These are phyloP conservation scores for Oryzias dopingdopingensis DNA, from an alignment of 2,797 vertebrate species.

Conservation along the genomic window DNA sequence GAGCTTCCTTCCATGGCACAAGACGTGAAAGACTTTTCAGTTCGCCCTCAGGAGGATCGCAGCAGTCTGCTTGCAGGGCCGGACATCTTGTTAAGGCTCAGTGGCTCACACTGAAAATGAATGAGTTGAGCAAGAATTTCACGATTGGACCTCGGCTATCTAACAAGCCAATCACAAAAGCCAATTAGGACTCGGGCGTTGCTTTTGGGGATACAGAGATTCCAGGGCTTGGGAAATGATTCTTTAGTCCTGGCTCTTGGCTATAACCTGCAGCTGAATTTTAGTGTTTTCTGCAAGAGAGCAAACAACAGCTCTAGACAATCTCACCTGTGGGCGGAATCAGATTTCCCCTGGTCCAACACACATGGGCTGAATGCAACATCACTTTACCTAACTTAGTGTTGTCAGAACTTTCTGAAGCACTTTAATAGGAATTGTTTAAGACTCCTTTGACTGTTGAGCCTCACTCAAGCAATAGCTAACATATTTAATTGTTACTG, in stretches of 20 bases:
- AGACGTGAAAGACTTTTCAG: conserved; percentile 61
- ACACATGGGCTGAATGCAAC: conserved; percentile 71
- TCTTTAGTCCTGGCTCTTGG: conserved; percentile 53
- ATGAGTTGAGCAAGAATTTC: conserved; percentile 72
- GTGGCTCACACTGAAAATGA: conserved; percentile 70
- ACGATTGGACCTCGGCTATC: conserved; percentile 67
- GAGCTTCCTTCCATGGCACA: conserved; percentile 58
- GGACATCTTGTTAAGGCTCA: conserved; percentile 75
- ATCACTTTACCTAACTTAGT: conserved; percentile 59
- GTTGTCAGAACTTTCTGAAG: conserved; percentile 53
- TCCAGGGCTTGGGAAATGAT: conserved; percentile 66
- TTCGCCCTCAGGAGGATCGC: conserved; percentile 75
- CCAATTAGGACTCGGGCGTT: conserved; percentile 76
- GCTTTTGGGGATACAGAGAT: conserved; percentile 74
- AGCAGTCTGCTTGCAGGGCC: conserved; percentile 56
- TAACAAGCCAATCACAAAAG: conserved; percentile 82
- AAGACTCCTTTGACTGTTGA: neutral
- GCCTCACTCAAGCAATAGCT: neutral
- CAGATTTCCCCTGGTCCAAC: conserved; percentile 72
- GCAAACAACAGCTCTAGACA: conserved; percentile 66
- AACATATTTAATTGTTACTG: neutral
- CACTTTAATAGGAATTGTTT: conserved; percentile 11
- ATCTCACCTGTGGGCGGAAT: conserved; percentile 70
- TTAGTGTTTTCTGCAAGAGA: conserved; percentile 57
- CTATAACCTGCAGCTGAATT: conserved; percentile 65